phyloP scores from a whole-genome alignment of 1,140 invertebrate species.

The Tribolium castaneum region DNA sequence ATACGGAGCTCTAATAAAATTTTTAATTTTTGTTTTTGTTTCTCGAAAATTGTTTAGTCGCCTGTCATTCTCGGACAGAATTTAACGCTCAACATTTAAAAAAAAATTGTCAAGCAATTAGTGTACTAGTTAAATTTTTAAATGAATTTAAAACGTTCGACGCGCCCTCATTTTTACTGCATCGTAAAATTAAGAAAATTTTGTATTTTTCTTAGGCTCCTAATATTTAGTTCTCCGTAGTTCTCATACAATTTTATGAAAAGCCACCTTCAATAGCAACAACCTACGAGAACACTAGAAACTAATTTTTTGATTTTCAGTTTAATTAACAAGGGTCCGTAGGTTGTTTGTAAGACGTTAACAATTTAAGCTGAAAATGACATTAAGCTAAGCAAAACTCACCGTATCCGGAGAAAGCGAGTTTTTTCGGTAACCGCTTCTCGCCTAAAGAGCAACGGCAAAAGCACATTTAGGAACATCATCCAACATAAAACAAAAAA shows the following conservation, averaged over 20 bases:
- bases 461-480: slow-evolving; percentile 62
- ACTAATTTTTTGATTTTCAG: background rate
- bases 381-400: slow-evolving; percentile 56
- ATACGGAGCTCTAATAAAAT: too few species aligned
- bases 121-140: too few species aligned
- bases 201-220: too few species aligned
- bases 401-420: slow-evolving; percentile 70
- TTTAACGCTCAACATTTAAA: too few species aligned
- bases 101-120: too few species aligned
- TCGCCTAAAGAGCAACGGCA: slow-evolving; percentile 65
- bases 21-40: too few species aligned
- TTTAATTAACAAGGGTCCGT: background rate
- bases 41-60: too few species aligned
- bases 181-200: too few species aligned
- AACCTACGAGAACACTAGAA: background rate
- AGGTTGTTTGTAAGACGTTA: background rate
- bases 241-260: background rate
- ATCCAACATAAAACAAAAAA: slow-evolving; percentile 55
- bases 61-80: too few species aligned
- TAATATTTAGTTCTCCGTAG: too few species aligned
- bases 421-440: slow-evolving; percentile 66
- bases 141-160: too few species aligned
- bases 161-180: too few species aligned
- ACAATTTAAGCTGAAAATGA: slow-evolving; percentile 3
- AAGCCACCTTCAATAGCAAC: background rate